These are phyloP conservation scores for Xanthorhoe designata DNA, from an alignment of 2,888 invertebrate genomes.

Conservation along the genomic window DNA sequence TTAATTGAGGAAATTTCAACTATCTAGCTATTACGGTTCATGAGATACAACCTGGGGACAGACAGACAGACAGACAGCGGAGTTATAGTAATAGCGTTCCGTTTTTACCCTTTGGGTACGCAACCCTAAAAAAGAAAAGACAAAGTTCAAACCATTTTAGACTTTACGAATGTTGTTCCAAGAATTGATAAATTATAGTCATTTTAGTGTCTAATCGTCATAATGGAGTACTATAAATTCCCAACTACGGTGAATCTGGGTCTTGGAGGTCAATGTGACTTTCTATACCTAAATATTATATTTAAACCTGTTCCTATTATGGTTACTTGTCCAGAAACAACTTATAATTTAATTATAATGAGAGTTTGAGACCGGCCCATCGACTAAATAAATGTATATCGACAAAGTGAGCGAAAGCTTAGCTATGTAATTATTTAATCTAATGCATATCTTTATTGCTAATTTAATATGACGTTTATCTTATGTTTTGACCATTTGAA, in stretches of 20 bases:
- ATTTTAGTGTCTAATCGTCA: slow-evolving; percentile 5
- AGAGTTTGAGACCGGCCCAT: slow-evolving; percentile 3
- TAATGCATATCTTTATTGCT: too few species aligned
- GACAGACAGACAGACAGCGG: too few species aligned
- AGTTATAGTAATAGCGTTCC: too few species aligned
- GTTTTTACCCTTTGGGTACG: too few species aligned
- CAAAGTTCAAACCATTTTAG: too few species aligned
- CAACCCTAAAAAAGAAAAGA: too few species aligned
- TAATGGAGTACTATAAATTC: slow-evolving; percentile 16
- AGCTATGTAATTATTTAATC: background rate
- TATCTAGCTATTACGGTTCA: too few species aligned
- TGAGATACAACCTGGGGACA: too few species aligned
- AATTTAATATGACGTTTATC: too few species aligned
- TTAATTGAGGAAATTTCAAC: too few species aligned
- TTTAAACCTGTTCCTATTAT: slow-evolving; percentile 20
- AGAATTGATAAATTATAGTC: slow-evolving; percentile 2
- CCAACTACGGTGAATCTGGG: slow-evolving; percentile 9
- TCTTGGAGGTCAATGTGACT: slow-evolving; percentile 25
- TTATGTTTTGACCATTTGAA: background rate
- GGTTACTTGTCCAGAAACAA: slow-evolving; percentile 14
- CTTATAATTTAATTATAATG: slow-evolving; percentile 24
- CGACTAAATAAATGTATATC: slow-evolving; percentile 10
- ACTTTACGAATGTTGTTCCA: too few species aligned
- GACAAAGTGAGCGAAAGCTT: background rate
- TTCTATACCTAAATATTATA: slow-evolving; percentile 21